Evolutionary conservation across 2,888 invertebrate species (phyloP).

Genomic region (Trimorus sp.): DNA sequence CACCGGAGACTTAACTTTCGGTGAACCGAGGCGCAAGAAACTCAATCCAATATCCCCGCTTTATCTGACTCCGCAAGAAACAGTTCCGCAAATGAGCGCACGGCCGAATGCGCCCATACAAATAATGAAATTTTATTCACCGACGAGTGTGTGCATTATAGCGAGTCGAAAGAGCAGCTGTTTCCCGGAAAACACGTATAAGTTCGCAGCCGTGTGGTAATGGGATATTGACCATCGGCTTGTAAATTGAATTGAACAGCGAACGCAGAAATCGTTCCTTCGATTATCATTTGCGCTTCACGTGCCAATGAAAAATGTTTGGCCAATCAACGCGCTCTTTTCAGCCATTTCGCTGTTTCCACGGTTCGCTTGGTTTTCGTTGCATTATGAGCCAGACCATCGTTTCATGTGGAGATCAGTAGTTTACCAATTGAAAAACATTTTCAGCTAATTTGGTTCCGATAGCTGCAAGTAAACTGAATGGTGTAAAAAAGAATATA

Average conservation of each 20-base stretch:
- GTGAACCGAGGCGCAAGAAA: slow-evolving; percentile 32
- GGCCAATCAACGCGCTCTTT: not conserved
- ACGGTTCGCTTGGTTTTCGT: no score
- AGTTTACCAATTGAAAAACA: no score
- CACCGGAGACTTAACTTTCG: slow-evolving; percentile 36
- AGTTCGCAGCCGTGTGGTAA: slow-evolving; percentile 47
- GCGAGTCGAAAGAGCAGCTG: slow-evolving; percentile 40
- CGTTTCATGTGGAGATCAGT: no score
- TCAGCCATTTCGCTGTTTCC: not conserved
- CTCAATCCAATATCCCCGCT: slow-evolving; percentile 42
- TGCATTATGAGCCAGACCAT: not conserved
- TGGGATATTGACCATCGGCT: slow-evolving; percentile 53
- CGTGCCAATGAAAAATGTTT: slow-evolving; percentile 10
- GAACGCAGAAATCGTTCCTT: slow-evolving; percentile 32
- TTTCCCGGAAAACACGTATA: slow-evolving; percentile 36
- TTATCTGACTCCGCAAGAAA: slow-evolving; percentile 43
- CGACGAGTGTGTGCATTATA: slow-evolving; percentile 51
- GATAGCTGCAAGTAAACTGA: no score
- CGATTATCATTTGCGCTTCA: slow-evolving; percentile 32
- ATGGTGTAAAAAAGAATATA: no score
- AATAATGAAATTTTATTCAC: slow-evolving; percentile 64
- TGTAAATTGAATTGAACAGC: slow-evolving; percentile 47
- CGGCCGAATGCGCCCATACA: slow-evolving; percentile 47
- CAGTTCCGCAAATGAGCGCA: slow-evolving; percentile 51
- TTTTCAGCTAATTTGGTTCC: no score